Evolutionary conservation across 2,888 invertebrate species (phyloP), one percentile per base, ranked within the genome.

Genomic region (Dermolepida albohirtum): DNA sequence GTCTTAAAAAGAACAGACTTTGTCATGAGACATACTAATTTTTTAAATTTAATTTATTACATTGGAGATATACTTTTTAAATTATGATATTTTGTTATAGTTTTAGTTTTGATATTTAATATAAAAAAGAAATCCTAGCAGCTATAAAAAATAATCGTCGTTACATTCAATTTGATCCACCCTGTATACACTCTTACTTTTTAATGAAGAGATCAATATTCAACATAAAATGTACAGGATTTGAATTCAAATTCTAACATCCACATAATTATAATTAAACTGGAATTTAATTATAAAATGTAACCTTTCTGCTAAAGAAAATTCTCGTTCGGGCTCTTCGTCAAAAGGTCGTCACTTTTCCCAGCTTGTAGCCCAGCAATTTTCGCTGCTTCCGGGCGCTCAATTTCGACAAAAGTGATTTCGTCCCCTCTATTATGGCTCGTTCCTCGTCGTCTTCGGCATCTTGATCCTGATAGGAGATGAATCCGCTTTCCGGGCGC

Each of bases 401-500:
- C 66, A 92, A 84, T 80, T 91, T 90, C 27, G 89, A 87, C 72
- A 91, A 86, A 55, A 92, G 87, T 72, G 88, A 88, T 76, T 87
- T 88, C 70, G 90, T 87, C 67, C 87, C 90, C 78, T 91, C 90
- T 50, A 90, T 86, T 68, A 91, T 87, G 8, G 89, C 87, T 71
- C 84, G 87, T 76, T 87, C 87, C 64, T 86, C 89, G 78, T 88
- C 90, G 66, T 77, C 79, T 22, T 78, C 78, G 51, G 81, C 81
- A 73, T 85, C 84, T 72, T 81, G 82, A 72, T 83, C 84, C 67
- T 87, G 87, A 27, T 89, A 90, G 17, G 90, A 91, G 40, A 92
- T 87, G 82, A 92, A 93, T 10, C 92, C 92, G 79, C 92, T 92
- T 81, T 92, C 92, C 0, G 91, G 92, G 8, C 92, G 86, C 8